Percentiles rank a stretch among this genome's conserved stretches.
These are phyloP conservation scores for Crenichthys baileyi DNA, from an alignment of 2,797 vertebrate species.

Conservation along the genomic window DNA sequence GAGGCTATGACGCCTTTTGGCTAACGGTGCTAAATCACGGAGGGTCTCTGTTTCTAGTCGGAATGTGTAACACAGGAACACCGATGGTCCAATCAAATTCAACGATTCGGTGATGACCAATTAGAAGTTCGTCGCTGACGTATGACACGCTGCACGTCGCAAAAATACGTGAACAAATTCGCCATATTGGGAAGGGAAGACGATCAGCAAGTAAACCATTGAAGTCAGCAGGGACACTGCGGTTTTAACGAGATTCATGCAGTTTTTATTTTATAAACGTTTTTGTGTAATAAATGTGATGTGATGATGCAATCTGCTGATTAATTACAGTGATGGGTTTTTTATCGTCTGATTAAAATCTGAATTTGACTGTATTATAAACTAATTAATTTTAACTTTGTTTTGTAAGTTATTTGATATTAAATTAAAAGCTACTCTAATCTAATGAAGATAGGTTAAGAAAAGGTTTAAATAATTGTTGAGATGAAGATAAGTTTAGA, in stretches of 20 bases:
- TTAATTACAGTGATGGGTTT: too few species aligned
- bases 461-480: neutral
- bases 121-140: neutral
- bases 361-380: neutral
- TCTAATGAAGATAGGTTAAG: neutral
- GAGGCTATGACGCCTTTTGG: neutral
- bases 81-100: conserved; percentile 46
- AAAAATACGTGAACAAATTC: neutral
- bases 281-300: too few species aligned
- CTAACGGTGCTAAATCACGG: neutral
- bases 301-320: too few species aligned
- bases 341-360: too few species aligned
- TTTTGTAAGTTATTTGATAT: neutral
- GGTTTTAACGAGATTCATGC: neutral
- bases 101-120: conserved; percentile 8
- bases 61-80: conserved; percentile 34
- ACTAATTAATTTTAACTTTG: neutral
- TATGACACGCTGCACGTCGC: neutral
- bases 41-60: conserved; percentile 56
- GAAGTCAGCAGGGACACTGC: neutral
- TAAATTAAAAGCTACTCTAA: neutral
- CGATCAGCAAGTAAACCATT: neutral
- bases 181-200: neutral
- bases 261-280: neutral
- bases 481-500: too few species aligned